Base-by-base conservation (phyloP, 2,888 invertebrate species). In the Tiphia femorata region DNA sequence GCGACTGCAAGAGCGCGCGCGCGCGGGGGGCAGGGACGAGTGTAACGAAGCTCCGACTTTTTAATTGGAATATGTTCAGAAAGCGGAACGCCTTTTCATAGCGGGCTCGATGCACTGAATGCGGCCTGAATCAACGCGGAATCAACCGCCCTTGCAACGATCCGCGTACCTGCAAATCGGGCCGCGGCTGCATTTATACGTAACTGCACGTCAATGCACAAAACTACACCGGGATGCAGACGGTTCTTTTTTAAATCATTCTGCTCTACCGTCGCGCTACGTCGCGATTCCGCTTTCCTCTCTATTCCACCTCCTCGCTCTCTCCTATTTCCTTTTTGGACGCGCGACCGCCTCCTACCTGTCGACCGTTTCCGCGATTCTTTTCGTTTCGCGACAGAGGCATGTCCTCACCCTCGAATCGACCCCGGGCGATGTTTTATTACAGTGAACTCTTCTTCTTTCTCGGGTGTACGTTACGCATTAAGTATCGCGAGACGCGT, bases 51-150 rank as follows among this genome's bases (percentile, higher is more conserved):
- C 82, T 81, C 80, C 75, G 79, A 78, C 80, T 80, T 83, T 83
- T 82, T 83, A 83, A 83, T 83, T 83, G 83, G 82, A 82, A 83
- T 81, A 79, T 79, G 81, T 81, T 81, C 81, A 82, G 77, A 76
- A 81, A 78, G 73, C 77, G 79, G 79, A 81, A 81, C 76, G 81
- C 80, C 82, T 82, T 83, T 83, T 83, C 82, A 83, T 78, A 73
- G 78, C 74, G 71, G 64, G 68, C 72, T 73, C 71, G 79, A 79
- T 78, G 78, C 75, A 78, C 76, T 81, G 79, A 81, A 82, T 80
- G 72, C 73, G 68, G 65, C 64, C 72, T 69, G 79, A 79, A 79
- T 80, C 77, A 75, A 75, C 72, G 65, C 67, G 67, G 70, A 64
- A 70, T 68, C 63, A 63, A 68, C 64, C 57, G 58, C 51, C 55